Evolutionary conservation across 2,888 invertebrate genomes (phyloP).

Genomic region (Schrankia costaestrigalis): DNA sequence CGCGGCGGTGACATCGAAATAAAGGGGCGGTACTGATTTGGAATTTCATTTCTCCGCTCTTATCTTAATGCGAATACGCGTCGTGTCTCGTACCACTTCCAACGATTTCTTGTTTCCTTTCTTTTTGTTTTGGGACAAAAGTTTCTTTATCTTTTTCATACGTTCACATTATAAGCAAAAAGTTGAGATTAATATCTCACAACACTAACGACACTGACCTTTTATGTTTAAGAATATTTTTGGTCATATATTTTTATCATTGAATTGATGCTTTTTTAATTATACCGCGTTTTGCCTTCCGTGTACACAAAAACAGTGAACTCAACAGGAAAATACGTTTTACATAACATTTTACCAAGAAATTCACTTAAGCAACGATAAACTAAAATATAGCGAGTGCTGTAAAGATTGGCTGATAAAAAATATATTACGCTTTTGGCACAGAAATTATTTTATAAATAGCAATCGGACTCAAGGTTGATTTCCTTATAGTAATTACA

Average conservation of each 20-base stretch:
- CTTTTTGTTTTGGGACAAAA: slow-evolving; percentile 35
- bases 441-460: slow-evolving; percentile 27
- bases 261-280: too few relatives aligned
- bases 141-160: slow-evolving; percentile 9
- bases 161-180: slow-evolving; percentile 12
- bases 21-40: slow-evolving; percentile 47
- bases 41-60: slow-evolving; percentile 53
- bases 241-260: too few relatives aligned
- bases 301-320: too few relatives aligned
- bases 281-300: too few relatives aligned
- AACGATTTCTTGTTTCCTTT: slow-evolving; percentile 35
- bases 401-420: slow-evolving; percentile 35
- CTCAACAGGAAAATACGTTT: slow-evolving; percentile 21
- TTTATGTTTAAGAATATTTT: too few relatives aligned
- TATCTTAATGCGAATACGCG: slow-evolving; percentile 53
- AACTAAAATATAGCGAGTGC: slow-evolving; percentile 25
- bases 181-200: too few relatives aligned
- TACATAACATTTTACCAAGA: slow-evolving; percentile 19
- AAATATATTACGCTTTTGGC: slow-evolving; percentile 28
- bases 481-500: slow-evolving; percentile 13
- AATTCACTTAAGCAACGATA: slow-evolving; percentile 28
- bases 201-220: too few relatives aligned
- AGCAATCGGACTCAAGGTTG: slow-evolving; percentile 23
- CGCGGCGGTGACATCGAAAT: slow-evolving; percentile 47
- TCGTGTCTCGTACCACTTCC: slow-evolving; percentile 33